phyloP scores from a whole-genome alignment of 1,140 invertebrate genomes.

The Dendroctonus valens region DNA sequence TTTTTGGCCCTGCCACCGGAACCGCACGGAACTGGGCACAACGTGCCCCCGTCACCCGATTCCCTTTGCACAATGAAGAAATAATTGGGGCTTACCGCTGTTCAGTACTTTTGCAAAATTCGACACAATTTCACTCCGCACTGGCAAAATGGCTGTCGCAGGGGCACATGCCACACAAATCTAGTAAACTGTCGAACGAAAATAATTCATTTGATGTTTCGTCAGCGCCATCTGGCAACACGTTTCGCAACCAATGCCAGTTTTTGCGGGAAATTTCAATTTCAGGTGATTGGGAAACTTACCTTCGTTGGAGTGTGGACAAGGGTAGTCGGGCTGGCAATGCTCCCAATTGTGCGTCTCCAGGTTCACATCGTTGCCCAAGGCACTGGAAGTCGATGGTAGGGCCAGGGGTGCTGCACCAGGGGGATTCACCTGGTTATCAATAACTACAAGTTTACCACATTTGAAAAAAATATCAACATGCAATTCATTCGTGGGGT shows the following conservation, averaged over 20 bases:
- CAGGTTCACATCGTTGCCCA: slow-evolving; percentile 31
- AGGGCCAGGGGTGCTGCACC: slow-evolving; percentile 6
- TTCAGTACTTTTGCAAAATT: slow-evolving; percentile 53
- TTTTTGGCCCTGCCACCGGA: slow-evolving; percentile 11
- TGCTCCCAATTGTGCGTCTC: slow-evolving; percentile 36
- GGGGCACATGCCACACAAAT: slow-evolving; percentile 65
- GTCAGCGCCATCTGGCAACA: slow-evolving; percentile 37
- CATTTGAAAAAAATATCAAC: too few relatives aligned
- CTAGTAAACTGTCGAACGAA: slow-evolving; percentile 55
- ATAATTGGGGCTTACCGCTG: slow-evolving; percentile 50
- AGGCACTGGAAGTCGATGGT: slow-evolving; percentile 24
- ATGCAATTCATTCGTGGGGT: too few relatives aligned
- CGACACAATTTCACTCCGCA: slow-evolving; percentile 61
- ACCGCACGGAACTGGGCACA: slow-evolving; percentile 16
- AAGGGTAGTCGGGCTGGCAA: slow-evolving; percentile 22
- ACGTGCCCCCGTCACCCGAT: slow-evolving; percentile 19
- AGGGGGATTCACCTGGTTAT: slow-evolving; percentile 36
- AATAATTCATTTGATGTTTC: slow-evolving; percentile 11
- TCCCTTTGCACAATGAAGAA: slow-evolving; percentile 17
- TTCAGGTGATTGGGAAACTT: slow-evolving; percentile 17
- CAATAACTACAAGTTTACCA: too few relatives aligned
- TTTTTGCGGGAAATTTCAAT: slow-evolving; percentile 16
- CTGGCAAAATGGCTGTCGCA: slow-evolving; percentile 68
- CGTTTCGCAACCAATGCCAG: neutral
- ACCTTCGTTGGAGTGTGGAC: slow-evolving; percentile 37